A percentile compares a stretch with the other conserved stretches of the same genome.
Conservation (phyloP, 2,888 invertebrate genomes). For the Napeogenes sylphis region DNA sequence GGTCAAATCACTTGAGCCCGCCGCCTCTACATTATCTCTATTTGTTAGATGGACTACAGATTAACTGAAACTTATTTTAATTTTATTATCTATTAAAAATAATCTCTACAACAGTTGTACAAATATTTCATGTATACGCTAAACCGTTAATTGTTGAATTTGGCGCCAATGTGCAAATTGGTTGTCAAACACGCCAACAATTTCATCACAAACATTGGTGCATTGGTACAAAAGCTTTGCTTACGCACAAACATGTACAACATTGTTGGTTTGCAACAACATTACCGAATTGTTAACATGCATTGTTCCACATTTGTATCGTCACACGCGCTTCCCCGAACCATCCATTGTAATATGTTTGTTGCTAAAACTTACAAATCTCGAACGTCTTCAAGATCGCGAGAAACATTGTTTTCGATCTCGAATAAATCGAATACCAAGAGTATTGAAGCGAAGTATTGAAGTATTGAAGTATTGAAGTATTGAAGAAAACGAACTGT, state of each 20-base stretch:
- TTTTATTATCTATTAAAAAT: too few species aligned
- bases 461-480: too few species aligned
- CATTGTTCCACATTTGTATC: conserved; percentile 72
- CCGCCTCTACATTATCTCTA: conserved; percentile 28
- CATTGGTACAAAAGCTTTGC: conserved; percentile 54
- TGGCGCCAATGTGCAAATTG: conserved; percentile 23
- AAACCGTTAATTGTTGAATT: conserved; percentile 13
- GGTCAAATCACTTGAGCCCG: conserved; percentile 74
- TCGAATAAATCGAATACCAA: conserved; percentile 30
- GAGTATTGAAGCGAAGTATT: neutral
- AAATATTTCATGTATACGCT: neutral
- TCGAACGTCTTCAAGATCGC: conserved; percentile 61
- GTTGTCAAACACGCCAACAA: conserved; percentile 26
- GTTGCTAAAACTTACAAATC: conserved; percentile 57
- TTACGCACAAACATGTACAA: conserved; percentile 56
- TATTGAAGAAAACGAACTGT: too few species aligned
- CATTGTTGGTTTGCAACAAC: conserved; percentile 64
- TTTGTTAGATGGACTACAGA: conserved; percentile 20
- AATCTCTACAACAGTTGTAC: neutral
- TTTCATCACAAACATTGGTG: conserved; percentile 33
- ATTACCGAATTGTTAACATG: conserved; percentile 70
- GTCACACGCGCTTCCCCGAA: conserved; percentile 68
- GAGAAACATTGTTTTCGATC: conserved; percentile 36
- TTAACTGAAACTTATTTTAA: conserved; percentile 11
- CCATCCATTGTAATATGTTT: conserved; percentile 75